These are phyloP conservation scores for Hypomesus transpacificus DNA, from an alignment of 2,113 vertebrate species.

Conservation along the genomic window DNA sequence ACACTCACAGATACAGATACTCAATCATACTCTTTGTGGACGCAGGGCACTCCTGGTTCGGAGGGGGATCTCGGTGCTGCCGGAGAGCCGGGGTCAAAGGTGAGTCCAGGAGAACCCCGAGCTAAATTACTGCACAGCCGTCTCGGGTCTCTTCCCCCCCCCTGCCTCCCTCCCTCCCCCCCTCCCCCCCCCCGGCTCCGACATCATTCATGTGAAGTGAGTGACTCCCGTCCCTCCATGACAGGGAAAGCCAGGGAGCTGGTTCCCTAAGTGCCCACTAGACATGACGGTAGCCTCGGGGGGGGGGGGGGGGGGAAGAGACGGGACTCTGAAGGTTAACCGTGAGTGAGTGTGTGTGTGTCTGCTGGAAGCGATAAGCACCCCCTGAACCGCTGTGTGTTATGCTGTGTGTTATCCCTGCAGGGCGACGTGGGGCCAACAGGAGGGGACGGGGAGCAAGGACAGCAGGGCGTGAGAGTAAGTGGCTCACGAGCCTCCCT, in stretches of 20 bases:
- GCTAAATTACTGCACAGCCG: neutral
- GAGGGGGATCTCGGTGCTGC: conserved; percentile 85
- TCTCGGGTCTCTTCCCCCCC: neutral
- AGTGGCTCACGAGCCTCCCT: conserved; percentile 53
- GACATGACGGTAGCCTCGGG: conserved; percentile 5
- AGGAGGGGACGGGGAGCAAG: conserved; percentile 78
- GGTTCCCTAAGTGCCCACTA: neutral
- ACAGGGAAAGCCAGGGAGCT: no score
- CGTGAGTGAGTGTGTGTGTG: conserved; percentile 16
- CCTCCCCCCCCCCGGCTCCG: neutral
- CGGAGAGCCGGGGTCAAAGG: conserved; percentile 87
- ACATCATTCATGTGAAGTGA: conserved; percentile 11
- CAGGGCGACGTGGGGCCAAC: conserved; percentile 79
- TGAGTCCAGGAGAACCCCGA: conserved; percentile 44
- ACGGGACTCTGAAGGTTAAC: neutral
- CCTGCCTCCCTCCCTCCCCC: neutral
- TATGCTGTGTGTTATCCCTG: conserved; percentile 40
- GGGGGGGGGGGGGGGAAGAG: neutral
- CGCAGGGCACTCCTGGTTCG: conserved; percentile 82
- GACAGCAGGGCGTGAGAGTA: conserved; percentile 82
- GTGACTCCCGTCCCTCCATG: neutral
- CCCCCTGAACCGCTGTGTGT: conserved; percentile 38
- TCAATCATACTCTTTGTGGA: conserved; percentile 12
- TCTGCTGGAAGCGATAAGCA: conserved; percentile 7
- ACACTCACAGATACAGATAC: conserved; percentile 1